Conservation (phyloP, 1,140 invertebrate species). For the Drosophila simulans region DNA sequence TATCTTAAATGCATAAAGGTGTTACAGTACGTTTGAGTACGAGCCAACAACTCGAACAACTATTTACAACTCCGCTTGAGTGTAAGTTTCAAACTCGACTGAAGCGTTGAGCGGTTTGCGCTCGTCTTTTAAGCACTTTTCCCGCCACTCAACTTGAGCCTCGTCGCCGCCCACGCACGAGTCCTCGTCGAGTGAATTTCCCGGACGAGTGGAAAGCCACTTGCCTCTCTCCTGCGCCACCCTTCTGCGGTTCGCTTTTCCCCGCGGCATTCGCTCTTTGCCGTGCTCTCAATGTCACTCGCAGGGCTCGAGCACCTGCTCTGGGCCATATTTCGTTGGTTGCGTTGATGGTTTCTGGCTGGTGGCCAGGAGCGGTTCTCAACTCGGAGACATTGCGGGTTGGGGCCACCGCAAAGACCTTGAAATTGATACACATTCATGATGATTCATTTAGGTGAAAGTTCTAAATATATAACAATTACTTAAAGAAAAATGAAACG, state of each 20-base stretch:
- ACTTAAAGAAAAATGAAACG: too few species aligned
- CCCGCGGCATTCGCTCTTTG: conserved; percentile 37
- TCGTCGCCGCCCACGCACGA: conserved; percentile 35
- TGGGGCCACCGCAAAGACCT: neutral
- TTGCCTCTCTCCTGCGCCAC: neutral
- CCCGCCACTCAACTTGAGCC: conserved; percentile 22
- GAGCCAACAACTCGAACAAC: conserved; percentile 84
- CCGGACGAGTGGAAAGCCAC: conserved; percentile 33
- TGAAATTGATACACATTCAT: neutral
- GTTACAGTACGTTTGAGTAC: conserved; percentile 84
- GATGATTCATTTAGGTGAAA: conserved; percentile 1
- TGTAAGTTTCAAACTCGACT: conserved; percentile 85
- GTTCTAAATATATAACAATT: neutral
- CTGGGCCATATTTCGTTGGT: conserved; percentile 26
- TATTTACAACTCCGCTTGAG: conserved; percentile 84
- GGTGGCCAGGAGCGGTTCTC: conserved; percentile 23
- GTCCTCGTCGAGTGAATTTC: conserved; percentile 16
- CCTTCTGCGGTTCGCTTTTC: conserved; percentile 29
- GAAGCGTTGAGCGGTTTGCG: conserved; percentile 69
- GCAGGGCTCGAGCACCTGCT: conserved; percentile 37
- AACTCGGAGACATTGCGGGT: neutral
- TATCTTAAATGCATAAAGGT: conserved; percentile 11
- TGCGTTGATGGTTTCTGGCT: conserved; percentile 27
- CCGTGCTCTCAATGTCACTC: conserved; percentile 42
- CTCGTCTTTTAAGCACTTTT: conserved; percentile 64